Base-by-base conservation (phyloP, 1,140 invertebrate genomes). In the Calliphora vicina region DNA sequence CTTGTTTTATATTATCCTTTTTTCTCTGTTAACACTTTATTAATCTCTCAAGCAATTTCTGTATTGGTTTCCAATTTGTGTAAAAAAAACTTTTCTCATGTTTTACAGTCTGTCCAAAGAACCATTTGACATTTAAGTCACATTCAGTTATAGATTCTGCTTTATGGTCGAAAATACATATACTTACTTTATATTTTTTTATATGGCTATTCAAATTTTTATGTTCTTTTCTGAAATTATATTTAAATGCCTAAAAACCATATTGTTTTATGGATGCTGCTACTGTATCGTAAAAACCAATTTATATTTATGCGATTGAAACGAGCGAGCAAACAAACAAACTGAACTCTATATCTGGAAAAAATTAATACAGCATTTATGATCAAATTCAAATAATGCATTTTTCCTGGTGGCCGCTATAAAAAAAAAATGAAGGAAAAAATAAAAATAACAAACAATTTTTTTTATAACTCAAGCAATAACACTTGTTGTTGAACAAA, bases 201-300 rank as follows among this genome's bases (percentile, higher is more conserved):
- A 23, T 23, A 67, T 67, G 61, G 25, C n/a, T 67, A 67, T 67
- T 67, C 61, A 67, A 23, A 23, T 23, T 67, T 67, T 67, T 67
- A 67, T 67, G 61, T 20, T 23, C 9, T 1, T 57, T 57, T 57
- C n/a, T n/a, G 15, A 57, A 57, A 57, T 57, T 15, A 57, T 67
- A 67, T 67, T 67, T 67, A 67, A 67, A 67, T 67, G 61, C 61
- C 61, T 67, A 67, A 67, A 67, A 67, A 67, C 61, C 61, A 67
- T 67, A 67, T 67, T 67, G 61, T 67, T 67, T 67, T 67, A 67
- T 57, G 17, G 50, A n/a, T 57, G 50, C 61, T 67, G 61, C 61
- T 1, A 10, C 20, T 67, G n/a, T 5, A 9, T 10, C 61, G 20
- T 67, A 67, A 67, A 67, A 67, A 25, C 6, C n/a, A 67, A 67